These are phyloP conservation scores for Calephelis virginiensis DNA, from an alignment of 1,140 invertebrate genomes.

Conservation along the genomic window DNA sequence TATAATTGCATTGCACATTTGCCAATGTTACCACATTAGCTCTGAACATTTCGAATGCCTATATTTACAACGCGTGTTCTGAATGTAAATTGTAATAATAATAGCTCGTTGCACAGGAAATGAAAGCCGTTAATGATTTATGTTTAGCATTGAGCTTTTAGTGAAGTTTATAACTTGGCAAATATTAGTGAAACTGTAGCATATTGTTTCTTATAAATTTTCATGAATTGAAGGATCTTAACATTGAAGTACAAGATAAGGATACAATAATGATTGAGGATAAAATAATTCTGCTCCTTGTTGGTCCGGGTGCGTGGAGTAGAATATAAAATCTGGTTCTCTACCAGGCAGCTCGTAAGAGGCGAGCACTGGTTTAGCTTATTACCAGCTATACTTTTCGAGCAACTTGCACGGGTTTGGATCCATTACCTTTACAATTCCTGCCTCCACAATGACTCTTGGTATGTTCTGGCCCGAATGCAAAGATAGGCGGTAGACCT, in stretches of 20 bases:
- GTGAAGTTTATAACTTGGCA: constrained; percentile 18
- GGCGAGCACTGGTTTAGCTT: no score
- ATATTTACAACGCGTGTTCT: constrained; percentile 18
- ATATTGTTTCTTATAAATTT: background rate
- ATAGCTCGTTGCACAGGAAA: constrained; percentile 29
- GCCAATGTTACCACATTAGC: constrained; percentile 26
- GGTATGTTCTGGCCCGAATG: no score
- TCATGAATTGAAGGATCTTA: background rate
- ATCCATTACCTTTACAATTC: no score
- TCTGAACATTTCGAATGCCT: constrained; percentile 15
- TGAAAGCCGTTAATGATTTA: constrained; percentile 38
- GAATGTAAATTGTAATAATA: constrained; percentile 41
- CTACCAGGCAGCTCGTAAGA: no score
- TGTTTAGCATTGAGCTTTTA: constrained; percentile 15
- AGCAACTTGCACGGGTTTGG: no score
- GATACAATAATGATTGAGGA: no score
- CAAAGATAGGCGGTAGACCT: no score
- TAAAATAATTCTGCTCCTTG: no score
- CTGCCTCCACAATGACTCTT: no score
- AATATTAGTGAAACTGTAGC: constrained; percentile 19
- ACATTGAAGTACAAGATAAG: background rate
- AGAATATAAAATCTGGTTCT: no score
- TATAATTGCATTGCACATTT: constrained; percentile 21
- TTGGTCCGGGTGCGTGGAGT: no score
- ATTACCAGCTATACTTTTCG: no score